A percentile compares a stretch with the other conserved stretches of the same genome.
Conservation (phyloP, 1,140 invertebrate species). For the Venturia canescens region DNA sequence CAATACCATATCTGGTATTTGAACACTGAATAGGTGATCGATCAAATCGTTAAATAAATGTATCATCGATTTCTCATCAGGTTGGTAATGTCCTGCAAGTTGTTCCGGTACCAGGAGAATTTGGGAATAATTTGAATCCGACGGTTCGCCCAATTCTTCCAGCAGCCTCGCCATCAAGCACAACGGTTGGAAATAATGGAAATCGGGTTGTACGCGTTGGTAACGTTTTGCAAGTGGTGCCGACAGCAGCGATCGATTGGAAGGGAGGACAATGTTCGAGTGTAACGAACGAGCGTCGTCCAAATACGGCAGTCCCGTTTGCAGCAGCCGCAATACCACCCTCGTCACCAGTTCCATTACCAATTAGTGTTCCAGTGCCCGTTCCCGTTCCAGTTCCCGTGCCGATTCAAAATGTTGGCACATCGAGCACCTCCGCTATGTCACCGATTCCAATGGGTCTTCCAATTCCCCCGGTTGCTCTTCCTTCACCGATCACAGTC, state of each 20-base stretch:
- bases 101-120: slow-evolving; percentile 57
- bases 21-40: not conserved
- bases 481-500: slow-evolving; percentile 23
- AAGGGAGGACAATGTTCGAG: slow-evolving; percentile 49
- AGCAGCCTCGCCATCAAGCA: slow-evolving; percentile 26
- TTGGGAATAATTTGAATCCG: slow-evolving; percentile 15
- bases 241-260: slow-evolving; percentile 72
- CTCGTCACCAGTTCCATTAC: slow-evolving; percentile 63
- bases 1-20: not conserved
- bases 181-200: slow-evolving; percentile 46
- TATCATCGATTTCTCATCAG: slow-evolving; percentile 62
- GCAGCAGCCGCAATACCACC: slow-evolving; percentile 51
- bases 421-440: slow-evolving; percentile 3
- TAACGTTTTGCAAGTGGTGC: slow-evolving; percentile 78
- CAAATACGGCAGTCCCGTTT: slow-evolving; percentile 48
- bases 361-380: slow-evolving; percentile 63
- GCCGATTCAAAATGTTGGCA: slow-evolving; percentile 41
- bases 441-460: slow-evolving; percentile 51
- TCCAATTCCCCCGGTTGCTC: slow-evolving; percentile 42
- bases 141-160: slow-evolving; percentile 39
- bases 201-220: slow-evolving; percentile 76
- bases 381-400: slow-evolving; percentile 56
- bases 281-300: slow-evolving; percentile 22
- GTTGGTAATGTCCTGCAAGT: slow-evolving; percentile 81
- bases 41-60: not conserved